Evolutionary conservation across 2,888 invertebrate genomes (phyloP).

Genomic region (Cybosia mesomella): DNA sequence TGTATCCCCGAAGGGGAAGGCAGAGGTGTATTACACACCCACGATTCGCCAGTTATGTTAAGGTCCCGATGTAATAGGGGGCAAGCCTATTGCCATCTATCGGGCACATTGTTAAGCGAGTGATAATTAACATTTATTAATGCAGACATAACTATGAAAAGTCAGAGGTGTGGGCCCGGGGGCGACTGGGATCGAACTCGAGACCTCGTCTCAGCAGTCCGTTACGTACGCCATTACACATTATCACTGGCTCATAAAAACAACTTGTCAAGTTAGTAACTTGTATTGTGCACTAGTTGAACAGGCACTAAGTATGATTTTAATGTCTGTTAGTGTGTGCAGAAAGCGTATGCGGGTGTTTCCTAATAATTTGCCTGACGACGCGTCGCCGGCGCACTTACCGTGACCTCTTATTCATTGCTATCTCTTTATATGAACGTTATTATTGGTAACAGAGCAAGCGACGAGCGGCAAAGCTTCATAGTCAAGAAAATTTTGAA

Average conservation of each 20-base stretch:
- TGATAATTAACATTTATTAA: too few species aligned
- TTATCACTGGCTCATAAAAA: background rate
- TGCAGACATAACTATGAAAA: too few species aligned
- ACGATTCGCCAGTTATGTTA: too few species aligned
- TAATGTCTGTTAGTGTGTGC: conserved; percentile 77
- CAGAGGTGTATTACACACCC: too few species aligned
- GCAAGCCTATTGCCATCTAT: too few species aligned
- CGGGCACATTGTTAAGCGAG: too few species aligned
- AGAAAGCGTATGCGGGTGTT: conserved; percentile 83
- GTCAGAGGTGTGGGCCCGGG: too few species aligned
- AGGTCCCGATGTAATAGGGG: too few species aligned
- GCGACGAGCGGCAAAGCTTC: conserved; percentile 33
- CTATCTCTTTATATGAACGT: conserved; percentile 61
- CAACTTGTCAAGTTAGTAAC: background rate
- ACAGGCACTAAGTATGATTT: conserved; percentile 74
- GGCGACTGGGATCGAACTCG: too few species aligned
- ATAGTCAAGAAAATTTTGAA: conserved; percentile 35
- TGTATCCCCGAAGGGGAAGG: too few species aligned
- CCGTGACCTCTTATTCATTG: conserved; percentile 68
- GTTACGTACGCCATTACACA: too few species aligned
- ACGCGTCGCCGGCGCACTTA: conserved; percentile 67
- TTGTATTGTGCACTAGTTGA: conserved; percentile 57
- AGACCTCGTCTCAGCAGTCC: too few species aligned
- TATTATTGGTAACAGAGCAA: conserved; percentile 46
- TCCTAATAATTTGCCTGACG: conserved; percentile 77